Conservation (phyloP, 2,797 vertebrate genomes). For the Cryptoprocta ferox region DNA sequence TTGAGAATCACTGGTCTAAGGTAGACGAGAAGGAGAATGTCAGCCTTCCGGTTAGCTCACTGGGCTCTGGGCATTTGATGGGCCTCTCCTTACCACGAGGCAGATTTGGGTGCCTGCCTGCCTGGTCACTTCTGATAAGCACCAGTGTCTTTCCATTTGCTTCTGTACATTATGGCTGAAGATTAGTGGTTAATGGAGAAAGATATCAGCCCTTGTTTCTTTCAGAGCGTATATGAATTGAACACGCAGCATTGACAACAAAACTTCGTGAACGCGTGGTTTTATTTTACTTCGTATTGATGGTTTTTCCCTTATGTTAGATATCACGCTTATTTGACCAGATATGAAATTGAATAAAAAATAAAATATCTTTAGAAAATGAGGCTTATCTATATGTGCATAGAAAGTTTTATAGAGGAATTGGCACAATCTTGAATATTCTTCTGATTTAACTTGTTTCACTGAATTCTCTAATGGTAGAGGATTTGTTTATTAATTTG, state of each 20-base stretch:
- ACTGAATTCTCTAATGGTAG: background rate
- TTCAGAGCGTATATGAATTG: background rate
- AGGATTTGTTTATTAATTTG: background rate
- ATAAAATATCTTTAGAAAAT: slow-evolving; percentile 32
- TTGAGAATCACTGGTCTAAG: background rate
- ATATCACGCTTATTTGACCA: background rate
- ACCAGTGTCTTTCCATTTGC: background rate
- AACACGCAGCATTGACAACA: background rate
- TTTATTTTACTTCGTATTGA: background rate
- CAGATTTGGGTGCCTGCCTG: background rate
- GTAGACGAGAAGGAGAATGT: background rate
- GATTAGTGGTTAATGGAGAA: background rate
- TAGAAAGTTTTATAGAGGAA: slow-evolving; percentile 11
- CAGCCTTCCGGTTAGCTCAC: background rate
- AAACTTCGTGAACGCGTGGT: background rate
- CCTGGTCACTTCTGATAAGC: background rate
- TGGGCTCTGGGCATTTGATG: too few species aligned
- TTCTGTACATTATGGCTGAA: background rate
- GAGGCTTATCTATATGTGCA: background rate
- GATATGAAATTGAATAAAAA: background rate
- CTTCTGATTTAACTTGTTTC: background rate
- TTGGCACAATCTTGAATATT: background rate
- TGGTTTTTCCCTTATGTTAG: background rate
- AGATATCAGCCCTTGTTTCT: background rate
- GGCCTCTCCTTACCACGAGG: background rate